These are phyloP conservation scores for Solen grandis DNA, from an alignment of 1,140 invertebrate genomes.

Conservation along the genomic window DNA sequence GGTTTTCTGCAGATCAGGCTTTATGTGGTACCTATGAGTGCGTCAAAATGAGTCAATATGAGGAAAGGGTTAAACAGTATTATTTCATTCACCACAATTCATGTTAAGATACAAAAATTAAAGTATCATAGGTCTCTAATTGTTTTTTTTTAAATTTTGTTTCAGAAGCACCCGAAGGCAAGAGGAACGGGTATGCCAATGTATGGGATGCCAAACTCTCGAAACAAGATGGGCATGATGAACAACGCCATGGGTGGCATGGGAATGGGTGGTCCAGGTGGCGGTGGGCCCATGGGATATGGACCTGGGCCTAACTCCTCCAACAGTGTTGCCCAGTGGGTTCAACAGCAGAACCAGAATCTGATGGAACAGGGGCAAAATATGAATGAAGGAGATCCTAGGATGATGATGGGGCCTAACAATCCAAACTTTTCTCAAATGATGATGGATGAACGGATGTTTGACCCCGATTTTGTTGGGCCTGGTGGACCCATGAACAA, in stretches of 20 bases:
- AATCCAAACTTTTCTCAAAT: constrained; percentile 62
- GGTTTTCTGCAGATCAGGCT: no score
- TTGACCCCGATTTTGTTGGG: constrained; percentile 67
- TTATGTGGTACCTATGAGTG: no score
- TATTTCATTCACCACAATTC: no score
- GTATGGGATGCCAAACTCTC: constrained; percentile 50
- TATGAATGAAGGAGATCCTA: constrained; percentile 67
- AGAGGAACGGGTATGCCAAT: constrained; percentile 57
- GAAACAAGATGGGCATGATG: constrained; percentile 49
- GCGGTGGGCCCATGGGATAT: constrained; percentile 23
- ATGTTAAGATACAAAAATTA: no score
- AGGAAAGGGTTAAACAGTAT: no score
- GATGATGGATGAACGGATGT: constrained; percentile 69
- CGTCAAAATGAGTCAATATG: no score
- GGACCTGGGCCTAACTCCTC: constrained; percentile 59
- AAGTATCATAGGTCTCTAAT: no score
- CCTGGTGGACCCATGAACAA: constrained; percentile 60
- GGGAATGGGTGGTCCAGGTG: constrained; percentile 7
- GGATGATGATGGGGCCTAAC: constrained; percentile 61
- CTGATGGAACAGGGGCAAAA: constrained; percentile 69
- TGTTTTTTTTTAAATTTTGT: no score
- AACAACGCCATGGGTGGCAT: constrained; percentile 28
- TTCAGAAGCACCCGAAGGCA: constrained; percentile 64
- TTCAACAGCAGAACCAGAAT: constrained; percentile 78
- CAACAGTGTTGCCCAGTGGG: constrained; percentile 75